phyloP scores from a whole-genome alignment of 2,888 invertebrate genomes.

The Thelaira solivaga region DNA sequence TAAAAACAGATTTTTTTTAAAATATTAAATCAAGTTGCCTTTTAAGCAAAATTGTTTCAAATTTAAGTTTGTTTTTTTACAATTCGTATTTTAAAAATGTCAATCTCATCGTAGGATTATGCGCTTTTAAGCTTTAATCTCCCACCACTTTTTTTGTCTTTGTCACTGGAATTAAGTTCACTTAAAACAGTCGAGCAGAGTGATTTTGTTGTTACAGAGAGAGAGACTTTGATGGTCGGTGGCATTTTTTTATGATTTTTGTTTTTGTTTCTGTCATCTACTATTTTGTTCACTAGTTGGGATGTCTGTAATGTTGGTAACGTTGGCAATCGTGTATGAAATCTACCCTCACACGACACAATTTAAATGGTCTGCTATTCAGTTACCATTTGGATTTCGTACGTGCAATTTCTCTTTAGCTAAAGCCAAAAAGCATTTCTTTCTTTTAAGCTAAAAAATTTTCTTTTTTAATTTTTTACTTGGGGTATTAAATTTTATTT shows the following conservation, averaged over 20 bases:
- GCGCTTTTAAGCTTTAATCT: constrained; percentile 38
- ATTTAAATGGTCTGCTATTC: constrained; percentile 71
- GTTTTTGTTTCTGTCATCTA: background rate
- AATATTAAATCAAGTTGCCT: too few species aligned
- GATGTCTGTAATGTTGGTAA: constrained; percentile 46
- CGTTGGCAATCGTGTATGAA: constrained; percentile 55
- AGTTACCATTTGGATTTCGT: constrained; percentile 77
- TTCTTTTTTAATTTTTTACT: background rate
- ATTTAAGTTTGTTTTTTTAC: background rate
- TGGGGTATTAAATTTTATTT: background rate
- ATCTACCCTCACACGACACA: constrained; percentile 69
- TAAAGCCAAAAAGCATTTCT: constrained; percentile 12
- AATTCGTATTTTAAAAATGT: background rate
- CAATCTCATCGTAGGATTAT: constrained; percentile 21
- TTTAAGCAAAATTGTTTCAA: background rate
- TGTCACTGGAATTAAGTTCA: constrained; percentile 33
- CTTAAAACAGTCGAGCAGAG: constrained; percentile 23
- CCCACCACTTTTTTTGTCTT: constrained; percentile 42
- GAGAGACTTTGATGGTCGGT: constrained; percentile 10
- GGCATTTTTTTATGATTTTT: constrained; percentile 25
- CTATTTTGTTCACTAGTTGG: constrained; percentile 24
- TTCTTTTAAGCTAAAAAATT: constrained; percentile 3
- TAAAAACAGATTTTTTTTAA: too few species aligned
- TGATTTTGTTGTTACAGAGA: background rate
- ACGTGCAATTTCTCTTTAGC: constrained; percentile 73